Evolutionary conservation across 2,797 vertebrate genomes (phyloP).

Genomic region (Simalia tracyae): DNA sequence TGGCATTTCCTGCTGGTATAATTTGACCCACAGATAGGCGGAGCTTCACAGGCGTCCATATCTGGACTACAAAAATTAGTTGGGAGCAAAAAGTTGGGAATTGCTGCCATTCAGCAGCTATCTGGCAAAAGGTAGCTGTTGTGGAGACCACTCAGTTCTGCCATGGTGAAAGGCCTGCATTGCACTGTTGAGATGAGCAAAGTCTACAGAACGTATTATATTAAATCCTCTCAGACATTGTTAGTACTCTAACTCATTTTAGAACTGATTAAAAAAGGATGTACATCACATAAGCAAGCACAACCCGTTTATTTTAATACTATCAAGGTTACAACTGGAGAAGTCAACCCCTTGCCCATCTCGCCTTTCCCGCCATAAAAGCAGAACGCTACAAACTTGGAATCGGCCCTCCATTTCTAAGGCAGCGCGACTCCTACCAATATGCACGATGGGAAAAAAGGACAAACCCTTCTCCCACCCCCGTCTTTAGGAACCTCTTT

Average conservation of each 20-base stretch:
- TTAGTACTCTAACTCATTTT: background rate
- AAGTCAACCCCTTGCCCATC: background rate
- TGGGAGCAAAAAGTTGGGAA: no score
- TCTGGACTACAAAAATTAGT: no score
- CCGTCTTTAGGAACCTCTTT: background rate
- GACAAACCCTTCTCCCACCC: background rate
- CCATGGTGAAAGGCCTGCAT: background rate
- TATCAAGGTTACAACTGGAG: background rate
- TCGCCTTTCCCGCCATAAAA: background rate
- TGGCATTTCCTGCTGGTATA: no score
- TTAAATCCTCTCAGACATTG: no score
- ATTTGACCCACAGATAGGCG: no score
- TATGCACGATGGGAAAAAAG: background rate
- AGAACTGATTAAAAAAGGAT: background rate
- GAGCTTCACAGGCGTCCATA: no score
- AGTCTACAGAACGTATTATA: background rate
- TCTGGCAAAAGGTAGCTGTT: no score
- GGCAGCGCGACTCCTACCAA: background rate
- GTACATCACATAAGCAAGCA: background rate
- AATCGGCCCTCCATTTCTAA: no score
- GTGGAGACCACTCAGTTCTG: background rate
- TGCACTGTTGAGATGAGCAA: no score
- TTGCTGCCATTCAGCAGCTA: no score
- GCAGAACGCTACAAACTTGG: background rate
- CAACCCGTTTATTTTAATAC: background rate